Conservation (phyloP, 2,113 vertebrate genomes). For the Alligator mississippiensis region DNA sequence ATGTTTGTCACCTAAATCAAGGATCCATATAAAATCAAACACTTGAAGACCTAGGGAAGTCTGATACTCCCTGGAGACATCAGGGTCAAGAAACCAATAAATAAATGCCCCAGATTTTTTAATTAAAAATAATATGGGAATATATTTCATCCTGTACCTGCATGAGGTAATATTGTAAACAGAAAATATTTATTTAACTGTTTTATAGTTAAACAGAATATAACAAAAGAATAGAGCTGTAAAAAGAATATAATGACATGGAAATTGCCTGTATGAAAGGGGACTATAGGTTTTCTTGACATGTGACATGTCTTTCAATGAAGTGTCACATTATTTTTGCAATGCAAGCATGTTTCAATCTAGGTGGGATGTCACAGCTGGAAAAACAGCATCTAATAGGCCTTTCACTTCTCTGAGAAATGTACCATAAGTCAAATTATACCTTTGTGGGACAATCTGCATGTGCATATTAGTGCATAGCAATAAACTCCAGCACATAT, state of each 20-base stretch:
- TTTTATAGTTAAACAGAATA: no score
- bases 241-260: not conserved
- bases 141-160: no score
- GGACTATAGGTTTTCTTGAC: not conserved
- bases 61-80: slow-evolving; percentile 38
- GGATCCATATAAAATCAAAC: slow-evolving; percentile 23
- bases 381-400: not conserved
- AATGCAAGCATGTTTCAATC: not conserved
- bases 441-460: no score
- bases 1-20: slow-evolving; percentile 47
- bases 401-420: not conserved
- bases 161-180: no score
- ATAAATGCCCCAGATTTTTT: not conserved
- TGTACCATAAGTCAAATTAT: not conserved
- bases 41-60: not conserved
- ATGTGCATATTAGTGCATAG: no score
- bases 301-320: slow-evolving; percentile 2
- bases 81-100: not conserved
- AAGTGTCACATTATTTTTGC: not conserved
- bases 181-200: not conserved
- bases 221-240: not conserved
- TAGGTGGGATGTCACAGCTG: slow-evolving; percentile 37
- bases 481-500: no score
- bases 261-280: not conserved
- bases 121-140: no score